Evolutionary conservation across 2,797 vertebrate genomes (phyloP), one percentile per base, ranked within the genome.

Genomic region (Tauraco hartlaubi): DNA sequence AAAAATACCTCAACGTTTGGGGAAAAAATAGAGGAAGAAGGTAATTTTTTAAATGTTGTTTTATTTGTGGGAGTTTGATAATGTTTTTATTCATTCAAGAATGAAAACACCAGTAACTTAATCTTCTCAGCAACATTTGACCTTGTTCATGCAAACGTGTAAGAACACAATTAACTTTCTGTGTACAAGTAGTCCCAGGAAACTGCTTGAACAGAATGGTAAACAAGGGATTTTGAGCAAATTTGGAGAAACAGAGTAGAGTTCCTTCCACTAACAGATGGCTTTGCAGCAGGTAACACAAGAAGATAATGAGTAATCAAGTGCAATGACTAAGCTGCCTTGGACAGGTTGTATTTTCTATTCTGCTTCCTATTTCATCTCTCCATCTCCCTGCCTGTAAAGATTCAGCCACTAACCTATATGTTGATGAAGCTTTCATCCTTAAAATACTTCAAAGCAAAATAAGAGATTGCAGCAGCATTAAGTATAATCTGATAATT

Each of bases 261-360:
- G 54, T 76, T 96, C 62, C 66, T 93, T 90, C 51, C 64, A 75
- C 51, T 76, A 84, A 93, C 96, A 97, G 95, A 95, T 97, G 96
- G 95, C 51, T 82, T 92, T 97, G 59, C 94, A 96, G 95, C 94
- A 96, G 96, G 95, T 96, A 96, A 87, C 94, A 96, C 88, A 81
- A 81, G 62, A 96, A 86, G 83, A 88, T 88, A 94, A 95, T 97
- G 94, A 96, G 85, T 96, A 96, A 97, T 93, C 73, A 78, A 95
- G 51, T 81, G 67, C 79, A 95, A 72, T 96, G 96, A 97, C 91
- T 95, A 92, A 95, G 79, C 91, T 96, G 78, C 73, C 79, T 92
- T 86, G 94, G 93, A 95, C 85, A 91, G 82, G 92, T 74, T 92
- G 75, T 92, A 56, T 90, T 96, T 92, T 92, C 56, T 80, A 0